phyloP scores from a whole-genome alignment of 2,113 vertebrate genomes.

The Tenebrosternarchus preto region DNA sequence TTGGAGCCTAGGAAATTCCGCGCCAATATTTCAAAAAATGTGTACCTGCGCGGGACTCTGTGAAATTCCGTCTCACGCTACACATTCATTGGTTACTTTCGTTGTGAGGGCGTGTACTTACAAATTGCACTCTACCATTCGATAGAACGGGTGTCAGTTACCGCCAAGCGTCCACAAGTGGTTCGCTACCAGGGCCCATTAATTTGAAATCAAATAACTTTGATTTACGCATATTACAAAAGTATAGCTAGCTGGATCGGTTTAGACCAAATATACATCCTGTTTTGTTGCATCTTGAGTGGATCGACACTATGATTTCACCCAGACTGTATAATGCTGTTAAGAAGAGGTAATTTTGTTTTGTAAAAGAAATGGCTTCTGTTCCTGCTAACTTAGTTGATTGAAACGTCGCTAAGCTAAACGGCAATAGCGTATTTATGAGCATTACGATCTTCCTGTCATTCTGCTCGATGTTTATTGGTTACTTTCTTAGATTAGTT shows the following conservation, averaged over 20 bases:
- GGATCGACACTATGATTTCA: conserved; percentile 38
- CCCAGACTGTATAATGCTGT: conserved; percentile 50
- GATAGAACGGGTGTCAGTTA: conserved; percentile 64
- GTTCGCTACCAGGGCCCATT: not conserved
- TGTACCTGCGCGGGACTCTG: conserved; percentile 75
- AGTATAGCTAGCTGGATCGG: not conserved
- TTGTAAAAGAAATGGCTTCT: not conserved
- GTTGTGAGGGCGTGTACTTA: conserved; percentile 39
- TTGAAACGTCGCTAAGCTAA: too few species aligned
- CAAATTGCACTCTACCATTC: conserved; percentile 56
- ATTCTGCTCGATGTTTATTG: too few species aligned
- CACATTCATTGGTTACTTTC: conserved; percentile 61
- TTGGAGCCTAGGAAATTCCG: conserved; percentile 61
- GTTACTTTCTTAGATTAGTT: not conserved
- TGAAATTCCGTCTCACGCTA: conserved; percentile 52
- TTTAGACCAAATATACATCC: not conserved
- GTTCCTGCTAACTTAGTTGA: not conserved
- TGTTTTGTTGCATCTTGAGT: not conserved
- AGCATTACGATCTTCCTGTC: not conserved
- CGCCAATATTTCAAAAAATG: conserved; percentile 80
- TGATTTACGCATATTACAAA: not conserved
- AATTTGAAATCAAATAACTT: conserved; percentile 33
- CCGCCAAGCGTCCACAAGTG: conserved; percentile 54
- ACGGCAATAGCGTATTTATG: not conserved
- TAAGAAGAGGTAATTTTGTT: conserved; percentile 46